Conservation (phyloP, 2,888 invertebrate species). For the Oxystoma pomonae region DNA sequence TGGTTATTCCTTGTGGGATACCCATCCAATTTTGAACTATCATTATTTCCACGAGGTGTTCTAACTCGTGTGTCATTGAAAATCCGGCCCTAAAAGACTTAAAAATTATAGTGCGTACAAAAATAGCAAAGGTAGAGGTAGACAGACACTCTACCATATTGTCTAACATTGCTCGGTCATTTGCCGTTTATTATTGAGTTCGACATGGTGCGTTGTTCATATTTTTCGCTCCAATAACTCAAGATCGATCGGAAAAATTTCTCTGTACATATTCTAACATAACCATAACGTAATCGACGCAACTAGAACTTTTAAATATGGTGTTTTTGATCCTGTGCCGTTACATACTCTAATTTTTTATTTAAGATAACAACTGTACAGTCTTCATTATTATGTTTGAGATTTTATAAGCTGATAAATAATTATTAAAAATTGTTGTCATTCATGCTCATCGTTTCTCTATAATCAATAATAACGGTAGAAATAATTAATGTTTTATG, state of each 20-base stretch:
- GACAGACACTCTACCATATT: no score
- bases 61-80: no score
- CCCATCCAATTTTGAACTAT: no score
- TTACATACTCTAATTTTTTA: background rate
- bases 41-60: no score
- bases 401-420: background rate
- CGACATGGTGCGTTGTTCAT: background rate
- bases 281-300: background rate
- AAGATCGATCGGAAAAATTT: background rate
- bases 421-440: background rate
- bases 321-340: background rate
- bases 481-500: background rate
- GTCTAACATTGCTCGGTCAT: background rate
- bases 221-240: background rate
- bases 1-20: no score
- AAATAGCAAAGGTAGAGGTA: no score
- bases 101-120: no score
- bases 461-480: background rate
- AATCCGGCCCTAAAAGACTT: no score
- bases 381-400: background rate
- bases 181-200: background rate
- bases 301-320: background rate
- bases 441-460: background rate
- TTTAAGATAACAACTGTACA: background rate
- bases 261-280: background rate